Evolutionary conservation across 2,797 vertebrate species (phyloP).

Genomic region (Helarctos malayanus): DNA sequence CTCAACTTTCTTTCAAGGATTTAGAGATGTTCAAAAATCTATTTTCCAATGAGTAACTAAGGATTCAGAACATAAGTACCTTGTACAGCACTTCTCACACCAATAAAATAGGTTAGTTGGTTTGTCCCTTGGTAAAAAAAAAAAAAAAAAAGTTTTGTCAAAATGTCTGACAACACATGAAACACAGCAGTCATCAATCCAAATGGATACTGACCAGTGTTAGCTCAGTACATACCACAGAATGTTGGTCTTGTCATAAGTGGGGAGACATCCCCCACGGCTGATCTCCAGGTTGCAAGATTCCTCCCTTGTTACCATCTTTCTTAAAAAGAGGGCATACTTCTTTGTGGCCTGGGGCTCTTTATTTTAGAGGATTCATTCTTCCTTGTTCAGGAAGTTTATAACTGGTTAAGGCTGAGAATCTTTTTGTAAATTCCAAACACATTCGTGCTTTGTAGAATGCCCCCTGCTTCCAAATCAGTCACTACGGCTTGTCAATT

Average conservation of each 20-base stretch:
- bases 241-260: background rate
- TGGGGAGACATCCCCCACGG: background rate
- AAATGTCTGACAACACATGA: background rate
- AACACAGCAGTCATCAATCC: background rate
- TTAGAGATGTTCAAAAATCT: background rate
- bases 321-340: background rate
- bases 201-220: background rate
- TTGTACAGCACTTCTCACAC: background rate
- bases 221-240: background rate
- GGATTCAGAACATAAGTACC: background rate
- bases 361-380: conserved; percentile 25
- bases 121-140: background rate
- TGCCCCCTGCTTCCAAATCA: background rate
- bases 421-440: conserved; percentile 51
- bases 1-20: background rate
- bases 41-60: background rate
- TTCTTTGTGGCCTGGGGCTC: background rate
- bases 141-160: background rate
- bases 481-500: background rate
- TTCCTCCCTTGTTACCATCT: background rate
- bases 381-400: background rate
- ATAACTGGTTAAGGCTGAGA: background rate
- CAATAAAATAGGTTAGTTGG: background rate
- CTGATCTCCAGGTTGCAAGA: background rate
- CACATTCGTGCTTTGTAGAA: conserved; percentile 8